phyloP scores from a whole-genome alignment of 2,113 vertebrate genomes.

The Pygoscelis antarcticus region DNA sequence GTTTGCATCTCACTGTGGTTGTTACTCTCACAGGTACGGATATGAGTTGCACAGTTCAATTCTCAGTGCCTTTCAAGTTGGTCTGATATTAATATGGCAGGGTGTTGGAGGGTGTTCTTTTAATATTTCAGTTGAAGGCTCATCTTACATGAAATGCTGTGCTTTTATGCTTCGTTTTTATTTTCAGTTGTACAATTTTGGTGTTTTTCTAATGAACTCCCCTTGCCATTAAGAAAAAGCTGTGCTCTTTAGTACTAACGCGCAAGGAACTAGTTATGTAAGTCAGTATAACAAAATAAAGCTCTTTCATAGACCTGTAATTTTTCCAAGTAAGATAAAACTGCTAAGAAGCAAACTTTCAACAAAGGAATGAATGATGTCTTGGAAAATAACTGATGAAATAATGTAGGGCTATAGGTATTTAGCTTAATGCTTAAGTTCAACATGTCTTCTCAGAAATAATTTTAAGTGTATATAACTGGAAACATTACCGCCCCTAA shows the following conservation, averaged over 20 bases:
- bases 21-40: background rate
- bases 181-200: background rate
- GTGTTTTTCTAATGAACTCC: background rate
- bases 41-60: slow-evolving; percentile 2
- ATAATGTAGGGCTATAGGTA: background rate
- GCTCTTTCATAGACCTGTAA: background rate
- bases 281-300: background rate
- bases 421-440: background rate
- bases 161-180: background rate
- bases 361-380: background rate
- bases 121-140: background rate
- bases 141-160: background rate
- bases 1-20: background rate
- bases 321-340: slow-evolving; percentile 30
- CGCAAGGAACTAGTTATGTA: background rate
- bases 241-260: background rate
- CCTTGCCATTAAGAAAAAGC: background rate
- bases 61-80: slow-evolving; percentile 39
- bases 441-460: slow-evolving; percentile 2
- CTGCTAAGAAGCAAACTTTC: background rate
- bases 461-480: background rate
- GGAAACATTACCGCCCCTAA: slow-evolving; percentile 23
- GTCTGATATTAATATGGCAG: background rate
- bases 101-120: background rate
- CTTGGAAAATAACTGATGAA: slow-evolving; percentile 1